Percentiles rank a stretch among this genome's conserved stretches.
These are phyloP conservation scores for Cliona cf. orientalis DNA, from an alignment of 37 sponge, comb jelly and placozoan species.

Conservation along the genomic window DNA sequence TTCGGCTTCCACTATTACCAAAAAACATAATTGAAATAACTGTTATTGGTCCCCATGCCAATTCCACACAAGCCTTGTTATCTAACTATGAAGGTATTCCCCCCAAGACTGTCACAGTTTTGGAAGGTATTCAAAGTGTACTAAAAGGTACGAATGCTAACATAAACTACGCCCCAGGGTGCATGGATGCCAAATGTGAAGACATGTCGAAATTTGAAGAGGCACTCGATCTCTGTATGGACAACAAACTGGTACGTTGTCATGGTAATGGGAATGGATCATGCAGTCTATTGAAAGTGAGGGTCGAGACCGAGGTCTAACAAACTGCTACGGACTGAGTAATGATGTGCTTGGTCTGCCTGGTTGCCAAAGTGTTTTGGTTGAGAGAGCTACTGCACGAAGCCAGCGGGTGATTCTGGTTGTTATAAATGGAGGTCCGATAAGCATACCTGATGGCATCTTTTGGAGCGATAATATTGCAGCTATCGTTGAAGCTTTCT, in stretches of 20 bases:
- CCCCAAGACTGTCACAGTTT: conserved; percentile 17
- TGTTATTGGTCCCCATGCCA: conserved; percentile 74
- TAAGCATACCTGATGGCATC: conserved; percentile 36
- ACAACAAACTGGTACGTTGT: conserved; percentile 65
- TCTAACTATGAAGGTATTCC: conserved; percentile 73
- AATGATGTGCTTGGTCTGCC: conserved; percentile 55
- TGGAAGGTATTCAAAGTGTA: conserved; percentile 47
- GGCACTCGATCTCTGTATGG: conserved; percentile 20
- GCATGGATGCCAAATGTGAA: conserved; percentile 14
- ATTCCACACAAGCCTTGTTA: conserved; percentile 28
- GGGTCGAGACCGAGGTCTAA: conserved; percentile 47
- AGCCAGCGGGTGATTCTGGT: conserved; percentile 51
- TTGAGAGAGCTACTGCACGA: conserved; percentile 14
- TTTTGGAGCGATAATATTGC: conserved; percentile 12
- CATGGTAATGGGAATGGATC: conserved; percentile 68
- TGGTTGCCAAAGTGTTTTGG: conserved; percentile 52
- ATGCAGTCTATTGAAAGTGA: conserved; percentile 57
- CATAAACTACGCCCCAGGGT: conserved; percentile 42
- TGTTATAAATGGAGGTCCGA: conserved; percentile 72
- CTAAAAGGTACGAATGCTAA: neutral
- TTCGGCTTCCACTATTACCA: too few relatives aligned
- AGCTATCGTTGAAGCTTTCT: conserved; percentile 72
- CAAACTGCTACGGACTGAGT: conserved; percentile 10
- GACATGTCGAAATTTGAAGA: conserved; percentile 33
- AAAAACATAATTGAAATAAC: too few relatives aligned